Percentiles rank a stretch among this genome's conserved stretches.
Conservation (phyloP, 2,113 vertebrate species). For the Uria lomvia region DNA sequence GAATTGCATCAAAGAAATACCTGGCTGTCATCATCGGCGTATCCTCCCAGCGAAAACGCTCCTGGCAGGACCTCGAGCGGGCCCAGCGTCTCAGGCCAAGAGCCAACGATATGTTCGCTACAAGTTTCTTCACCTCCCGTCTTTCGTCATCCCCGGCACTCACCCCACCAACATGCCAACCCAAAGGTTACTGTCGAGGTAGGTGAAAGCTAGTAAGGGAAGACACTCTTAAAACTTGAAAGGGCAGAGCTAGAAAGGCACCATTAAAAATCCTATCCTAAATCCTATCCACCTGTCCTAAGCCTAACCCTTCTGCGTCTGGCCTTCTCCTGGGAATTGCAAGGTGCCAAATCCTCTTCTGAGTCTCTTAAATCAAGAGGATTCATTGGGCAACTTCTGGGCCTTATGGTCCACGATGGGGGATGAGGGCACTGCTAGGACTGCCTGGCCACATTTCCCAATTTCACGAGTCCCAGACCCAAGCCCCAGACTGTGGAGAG, state of each 20-base stretch:
- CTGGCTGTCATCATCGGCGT: constrained; percentile 14
- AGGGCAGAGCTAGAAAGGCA: neutral
- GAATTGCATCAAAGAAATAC: constrained; percentile 37
- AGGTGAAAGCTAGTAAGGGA: neutral
- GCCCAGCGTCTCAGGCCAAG: neutral
- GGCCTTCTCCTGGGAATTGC: neutral
- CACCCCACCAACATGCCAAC: neutral
- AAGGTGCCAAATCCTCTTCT: neutral
- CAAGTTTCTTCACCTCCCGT: constrained; percentile 12
- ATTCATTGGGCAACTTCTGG: neutral
- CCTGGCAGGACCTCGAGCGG: neutral
- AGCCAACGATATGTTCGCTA: neutral
- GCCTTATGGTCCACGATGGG: neutral
- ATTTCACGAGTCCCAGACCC: accelerated
- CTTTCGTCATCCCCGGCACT: constrained; percentile 8
- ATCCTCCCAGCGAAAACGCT: neutral
- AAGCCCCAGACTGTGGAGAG: neutral
- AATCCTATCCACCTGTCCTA: neutral
- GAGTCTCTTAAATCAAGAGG: neutral
- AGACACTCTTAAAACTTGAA: neutral
- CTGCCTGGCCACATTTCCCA: neutral
- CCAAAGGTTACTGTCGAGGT: neutral
- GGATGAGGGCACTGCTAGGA: neutral
- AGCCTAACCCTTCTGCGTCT: neutral
- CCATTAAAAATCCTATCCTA: neutral